Conservation (phyloP, 2,888 invertebrate genomes). For the Drosophila infuscata region DNA sequence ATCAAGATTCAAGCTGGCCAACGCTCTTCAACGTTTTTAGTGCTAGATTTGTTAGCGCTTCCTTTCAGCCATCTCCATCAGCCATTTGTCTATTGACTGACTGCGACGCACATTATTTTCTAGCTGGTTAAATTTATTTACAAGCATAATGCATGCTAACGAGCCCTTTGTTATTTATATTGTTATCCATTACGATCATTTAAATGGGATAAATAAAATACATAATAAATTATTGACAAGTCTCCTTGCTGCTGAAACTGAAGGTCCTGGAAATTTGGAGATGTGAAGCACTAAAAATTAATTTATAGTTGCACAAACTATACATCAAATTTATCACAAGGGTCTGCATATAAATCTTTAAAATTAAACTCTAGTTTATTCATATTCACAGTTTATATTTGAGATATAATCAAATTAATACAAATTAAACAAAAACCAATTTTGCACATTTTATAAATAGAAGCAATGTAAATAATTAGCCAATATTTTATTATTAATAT, state of each 20-base stretch:
- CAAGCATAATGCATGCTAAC: conserved; percentile 73
- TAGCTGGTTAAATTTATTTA: conserved; percentile 79
- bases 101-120: conserved; percentile 71
- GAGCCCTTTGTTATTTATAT: conserved; percentile 70
- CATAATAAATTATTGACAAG: conserved; percentile 57
- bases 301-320: not conserved
- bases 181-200: conserved; percentile 54
- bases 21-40: conserved; percentile 54
- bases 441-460: not conserved
- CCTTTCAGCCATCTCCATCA: conserved; percentile 29
- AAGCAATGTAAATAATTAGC: not conserved
- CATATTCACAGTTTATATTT: not conserved
- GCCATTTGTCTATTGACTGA: conserved; percentile 70
- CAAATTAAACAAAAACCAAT: not conserved
- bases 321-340: not conserved
- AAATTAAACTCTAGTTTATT: not conserved
- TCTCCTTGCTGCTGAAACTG: conserved; percentile 1
- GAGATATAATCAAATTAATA: not conserved
- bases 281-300: not conserved
- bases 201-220: conserved; percentile 39
- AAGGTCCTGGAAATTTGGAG: not conserved
- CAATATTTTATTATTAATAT: not conserved
- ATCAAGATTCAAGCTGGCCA: conserved; percentile 70
- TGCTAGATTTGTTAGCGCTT: conserved; percentile 55
- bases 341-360: not conserved